phyloP scores from a whole-genome alignment of 2,888 invertebrate genomes.

The Pheosia tremula region DNA sequence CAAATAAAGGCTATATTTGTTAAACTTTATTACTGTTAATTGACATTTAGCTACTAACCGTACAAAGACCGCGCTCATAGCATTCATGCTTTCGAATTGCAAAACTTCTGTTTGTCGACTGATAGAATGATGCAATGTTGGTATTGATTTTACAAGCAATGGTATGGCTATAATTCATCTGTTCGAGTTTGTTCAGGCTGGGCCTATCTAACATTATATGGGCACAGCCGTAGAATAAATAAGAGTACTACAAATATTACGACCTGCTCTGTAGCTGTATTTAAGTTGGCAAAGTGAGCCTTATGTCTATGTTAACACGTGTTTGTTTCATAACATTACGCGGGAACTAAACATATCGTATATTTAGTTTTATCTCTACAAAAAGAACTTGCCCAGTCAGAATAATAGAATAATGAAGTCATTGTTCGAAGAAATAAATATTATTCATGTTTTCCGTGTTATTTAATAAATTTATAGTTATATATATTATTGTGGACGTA shows the following conservation, averaged over 20 bases:
- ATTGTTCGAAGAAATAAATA: neutral
- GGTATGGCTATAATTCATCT: constrained; percentile 23
- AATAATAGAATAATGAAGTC: neutral
- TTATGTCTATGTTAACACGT: no score
- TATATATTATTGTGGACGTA: no score
- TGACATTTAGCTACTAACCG: neutral
- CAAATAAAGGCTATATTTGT: no score
- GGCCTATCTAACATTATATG: constrained; percentile 14
- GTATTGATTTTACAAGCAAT: constrained; percentile 36
- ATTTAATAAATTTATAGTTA: neutral
- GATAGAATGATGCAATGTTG: constrained; percentile 26
- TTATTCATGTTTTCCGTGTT: neutral
- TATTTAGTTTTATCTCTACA: no score
- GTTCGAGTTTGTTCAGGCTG: constrained; percentile 23
- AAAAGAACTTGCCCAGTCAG: no score
- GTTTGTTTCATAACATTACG: no score
- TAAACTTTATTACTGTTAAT: no score
- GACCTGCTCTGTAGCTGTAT: neutral
- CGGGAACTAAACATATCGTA: no score
- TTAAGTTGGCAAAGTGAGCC: no score
- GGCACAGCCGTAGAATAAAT: constrained; percentile 3
- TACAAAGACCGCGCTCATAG: constrained; percentile 16
- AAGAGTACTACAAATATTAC: neutral
- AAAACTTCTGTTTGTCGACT: constrained; percentile 30
- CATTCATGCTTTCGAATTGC: constrained; percentile 30